Percentiles rank a stretch among this genome's conserved stretches.
Evolutionary conservation across 2,797 vertebrate genomes (phyloP).

Genomic region (Psittacula derbiana): DNA sequence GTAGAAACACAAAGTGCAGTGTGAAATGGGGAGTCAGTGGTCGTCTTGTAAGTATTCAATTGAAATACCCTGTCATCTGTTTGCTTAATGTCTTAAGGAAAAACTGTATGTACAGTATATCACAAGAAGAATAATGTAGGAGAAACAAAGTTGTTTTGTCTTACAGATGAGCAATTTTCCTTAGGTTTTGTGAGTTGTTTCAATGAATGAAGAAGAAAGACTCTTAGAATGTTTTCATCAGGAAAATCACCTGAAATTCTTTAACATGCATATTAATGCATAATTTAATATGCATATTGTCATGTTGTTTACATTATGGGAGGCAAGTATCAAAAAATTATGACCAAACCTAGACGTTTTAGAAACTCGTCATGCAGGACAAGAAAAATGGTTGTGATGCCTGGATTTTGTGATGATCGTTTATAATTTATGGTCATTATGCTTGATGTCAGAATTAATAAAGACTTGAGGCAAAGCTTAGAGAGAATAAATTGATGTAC

Average conservation of each 20-base stretch:
- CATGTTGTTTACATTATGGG: background rate
- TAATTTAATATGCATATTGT: background rate
- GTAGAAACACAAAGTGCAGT: background rate
- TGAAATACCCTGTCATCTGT: background rate
- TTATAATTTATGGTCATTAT: slow-evolving; percentile 43
- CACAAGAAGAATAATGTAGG: background rate
- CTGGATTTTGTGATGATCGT: slow-evolving; percentile 20
- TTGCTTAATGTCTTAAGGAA: background rate
- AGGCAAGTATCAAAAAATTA: background rate
- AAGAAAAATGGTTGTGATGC: background rate
- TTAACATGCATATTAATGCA: background rate
- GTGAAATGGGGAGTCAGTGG: background rate
- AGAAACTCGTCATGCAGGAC: background rate
- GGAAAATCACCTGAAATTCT: background rate
- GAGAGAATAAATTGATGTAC: slow-evolving; percentile 33
- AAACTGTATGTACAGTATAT: background rate
- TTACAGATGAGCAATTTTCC: background rate
- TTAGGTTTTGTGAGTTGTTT: background rate
- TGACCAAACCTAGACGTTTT: background rate
- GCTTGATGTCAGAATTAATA: slow-evolving; percentile 47
- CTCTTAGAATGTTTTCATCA: background rate
- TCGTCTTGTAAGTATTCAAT: background rate
- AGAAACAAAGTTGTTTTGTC: background rate
- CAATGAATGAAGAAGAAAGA: background rate
- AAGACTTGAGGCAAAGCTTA: slow-evolving; percentile 31